Conservation (phyloP, 2,888 invertebrate genomes). For the Camptogramma bilineatum region DNA sequence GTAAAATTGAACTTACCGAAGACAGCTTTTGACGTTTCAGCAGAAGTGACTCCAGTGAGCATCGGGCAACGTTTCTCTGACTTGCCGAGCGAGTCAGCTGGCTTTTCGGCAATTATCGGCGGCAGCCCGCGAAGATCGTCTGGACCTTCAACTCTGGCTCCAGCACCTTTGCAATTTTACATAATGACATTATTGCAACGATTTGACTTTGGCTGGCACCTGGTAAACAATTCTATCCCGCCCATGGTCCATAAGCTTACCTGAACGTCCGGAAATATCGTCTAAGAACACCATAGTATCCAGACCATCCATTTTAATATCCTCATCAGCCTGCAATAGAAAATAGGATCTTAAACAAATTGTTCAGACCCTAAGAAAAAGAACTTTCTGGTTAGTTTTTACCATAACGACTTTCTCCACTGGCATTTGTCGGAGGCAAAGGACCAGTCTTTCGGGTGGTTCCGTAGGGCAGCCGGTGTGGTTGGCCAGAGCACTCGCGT, state of each 20-base stretch:
- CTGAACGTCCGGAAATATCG: constrained; percentile 85
- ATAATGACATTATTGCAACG: neutral
- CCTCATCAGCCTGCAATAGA: constrained; percentile 83
- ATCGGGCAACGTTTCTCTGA: constrained; percentile 86
- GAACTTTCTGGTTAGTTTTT: constrained; percentile 15
- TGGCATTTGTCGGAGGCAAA: constrained; percentile 87
- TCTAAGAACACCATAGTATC: constrained; percentile 86
- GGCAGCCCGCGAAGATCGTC: constrained; percentile 89
- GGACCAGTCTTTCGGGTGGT: constrained; percentile 86
- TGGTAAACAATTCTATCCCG: neutral
- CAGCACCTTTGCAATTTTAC: constrained; percentile 72
- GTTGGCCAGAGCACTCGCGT: constrained; percentile 86
- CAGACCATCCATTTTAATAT: constrained; percentile 81
- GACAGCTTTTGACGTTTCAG: constrained; percentile 88
- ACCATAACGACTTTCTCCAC: constrained; percentile 73
- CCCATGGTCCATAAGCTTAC: constrained; percentile 48
- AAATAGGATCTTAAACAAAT: neutral
- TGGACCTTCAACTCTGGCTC: constrained; percentile 88
- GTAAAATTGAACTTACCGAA: constrained; percentile 81
- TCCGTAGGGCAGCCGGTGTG: constrained; percentile 87
- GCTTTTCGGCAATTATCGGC: constrained; percentile 86
- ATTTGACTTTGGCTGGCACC: neutral
- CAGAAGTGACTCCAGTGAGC: constrained; percentile 89
- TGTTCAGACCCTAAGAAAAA: too few relatives aligned
- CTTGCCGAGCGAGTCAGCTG: constrained; percentile 85